Conservation (phyloP, 2,888 invertebrate genomes). For the Baccha elongata region DNA sequence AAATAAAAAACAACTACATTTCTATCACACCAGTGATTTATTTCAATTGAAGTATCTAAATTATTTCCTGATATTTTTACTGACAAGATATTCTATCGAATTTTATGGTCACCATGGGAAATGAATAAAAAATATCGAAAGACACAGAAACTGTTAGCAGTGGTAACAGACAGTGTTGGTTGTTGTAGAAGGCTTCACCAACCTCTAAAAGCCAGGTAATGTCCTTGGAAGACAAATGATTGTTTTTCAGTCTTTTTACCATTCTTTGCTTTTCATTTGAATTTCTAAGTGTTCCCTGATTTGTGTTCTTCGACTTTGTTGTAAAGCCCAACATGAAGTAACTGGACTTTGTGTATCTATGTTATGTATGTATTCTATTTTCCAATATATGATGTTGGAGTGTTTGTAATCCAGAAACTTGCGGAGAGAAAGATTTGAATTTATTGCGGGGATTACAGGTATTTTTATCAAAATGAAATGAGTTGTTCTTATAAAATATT, state of each 20-base stretch:
- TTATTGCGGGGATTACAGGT: slow-evolving; percentile 68
- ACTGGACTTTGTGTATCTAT: slow-evolving; percentile 22
- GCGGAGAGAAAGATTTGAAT: slow-evolving; percentile 63
- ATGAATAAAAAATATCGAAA: slow-evolving; percentile 71
- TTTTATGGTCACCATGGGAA: slow-evolving; percentile 73
- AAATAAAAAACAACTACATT: not conserved
- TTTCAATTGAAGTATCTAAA: slow-evolving; percentile 70
- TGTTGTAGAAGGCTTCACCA: too few species aligned
- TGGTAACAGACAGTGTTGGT: slow-evolving; percentile 27
- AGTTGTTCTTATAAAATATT: slow-evolving; percentile 71
- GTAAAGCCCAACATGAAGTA: slow-evolving; percentile 3
- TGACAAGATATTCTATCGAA: slow-evolving; percentile 71
- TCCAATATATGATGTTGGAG: slow-evolving; percentile 30
- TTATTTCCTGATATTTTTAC: slow-evolving; percentile 72
- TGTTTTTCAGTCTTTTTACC: slow-evolving; percentile 23
- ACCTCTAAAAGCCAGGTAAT: slow-evolving; percentile 34
- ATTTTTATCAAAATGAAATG: slow-evolving; percentile 67
- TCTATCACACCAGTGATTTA: slow-evolving; percentile 57
- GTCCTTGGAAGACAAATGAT: slow-evolving; percentile 61
- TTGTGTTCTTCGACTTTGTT: not conserved
- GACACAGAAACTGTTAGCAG: slow-evolving; percentile 61
- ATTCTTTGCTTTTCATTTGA: slow-evolving; percentile 23
- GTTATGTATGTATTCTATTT: not conserved
- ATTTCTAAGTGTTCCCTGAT: not conserved
- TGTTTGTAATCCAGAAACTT: slow-evolving; percentile 4